These are phyloP conservation scores for Chiloscyllium plagiosum DNA, from an alignment of 2,113 vertebrate genomes.

Conservation along the genomic window DNA sequence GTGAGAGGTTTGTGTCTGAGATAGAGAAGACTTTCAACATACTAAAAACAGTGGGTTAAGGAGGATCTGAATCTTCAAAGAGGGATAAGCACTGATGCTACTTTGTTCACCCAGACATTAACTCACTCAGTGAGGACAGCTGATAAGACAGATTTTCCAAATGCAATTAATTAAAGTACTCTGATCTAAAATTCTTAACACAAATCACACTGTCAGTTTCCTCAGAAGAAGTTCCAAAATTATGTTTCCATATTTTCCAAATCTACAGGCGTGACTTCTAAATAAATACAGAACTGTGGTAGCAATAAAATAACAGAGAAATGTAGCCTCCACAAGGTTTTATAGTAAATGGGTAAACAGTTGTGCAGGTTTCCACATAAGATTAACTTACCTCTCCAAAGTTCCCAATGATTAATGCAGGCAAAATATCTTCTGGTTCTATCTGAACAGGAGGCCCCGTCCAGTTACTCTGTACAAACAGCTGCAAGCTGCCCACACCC, in stretches of 20 bases:
- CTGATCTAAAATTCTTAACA: not conserved
- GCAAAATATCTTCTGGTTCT: slow-evolving; percentile 66
- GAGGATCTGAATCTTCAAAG: not conserved
- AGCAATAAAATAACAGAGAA: not conserved
- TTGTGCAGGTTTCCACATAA: not conserved
- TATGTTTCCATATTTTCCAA: not conserved
- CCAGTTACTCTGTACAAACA: slow-evolving; percentile 94
- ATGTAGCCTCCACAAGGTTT: not conserved
- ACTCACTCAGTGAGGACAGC: not conserved
- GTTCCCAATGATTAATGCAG: slow-evolving; percentile 57
- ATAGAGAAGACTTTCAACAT: not conserved
- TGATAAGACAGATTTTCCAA: not conserved
- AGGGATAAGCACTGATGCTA: not conserved
- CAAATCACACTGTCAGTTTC: not conserved
- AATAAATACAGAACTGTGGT: not conserved
- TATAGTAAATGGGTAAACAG: not conserved
- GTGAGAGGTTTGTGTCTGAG: not conserved
- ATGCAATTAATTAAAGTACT: not conserved
- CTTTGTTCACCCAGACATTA: not conserved
- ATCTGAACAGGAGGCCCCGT: slow-evolving; percentile 75
- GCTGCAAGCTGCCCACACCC: slow-evolving; percentile 77
- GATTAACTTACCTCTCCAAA: slow-evolving; percentile 62
- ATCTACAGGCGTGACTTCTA: not conserved
- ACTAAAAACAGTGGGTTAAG: not conserved
- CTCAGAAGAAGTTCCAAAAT: not conserved